Base-by-base conservation (phyloP, 2,888 invertebrate species). In the Parnassius apollo region DNA sequence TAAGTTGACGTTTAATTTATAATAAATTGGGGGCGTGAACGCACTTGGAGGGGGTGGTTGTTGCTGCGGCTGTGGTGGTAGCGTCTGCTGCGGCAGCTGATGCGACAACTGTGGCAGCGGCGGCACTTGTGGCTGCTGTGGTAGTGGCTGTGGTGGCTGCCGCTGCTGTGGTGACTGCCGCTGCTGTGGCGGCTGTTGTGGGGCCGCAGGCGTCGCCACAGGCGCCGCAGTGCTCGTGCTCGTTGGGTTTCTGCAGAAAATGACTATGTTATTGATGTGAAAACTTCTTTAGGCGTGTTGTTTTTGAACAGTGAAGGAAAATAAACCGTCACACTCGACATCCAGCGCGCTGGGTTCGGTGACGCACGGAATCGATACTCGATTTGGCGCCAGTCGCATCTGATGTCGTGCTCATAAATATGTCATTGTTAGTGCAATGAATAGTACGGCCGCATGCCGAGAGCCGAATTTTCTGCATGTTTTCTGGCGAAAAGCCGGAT, bases 151-250 rank as follows among this genome's bases (percentile, higher is more conserved):
- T 22, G 11, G 61, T 10, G 11, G 45, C 52, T 58, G 56, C 4
- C 57, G 72, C 22, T 68, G 69, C 58, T 65, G 70, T 44, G 68
- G 69, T 52, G 66, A 68, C 8, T 68, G 71, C 4, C 57, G 72
- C 22, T 68, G 69, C 58, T 65, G 70, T 44, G 68, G 69, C 53
- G 66, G 68, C 8, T 68, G 71, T 53, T 72, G 65, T 18, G 71
- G 68, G 51, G 69, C 61, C 7, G 71, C 72, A 18, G 72, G 70
- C 54, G 68, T 65, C 49, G 75, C 68, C 46, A 72, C 66, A 49
- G 70, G 68, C 57, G 75, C 64, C 51, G 73, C 69, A 64, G 74
- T 73, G 52, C 78, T 72, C 59, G 76, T 73, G 69, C 74, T 82
- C 13, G 78, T 72, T n/a, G 68, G 75, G 57, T 75, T 77, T 67